Conservation (phyloP, 2,888 invertebrate species). For the Napeogenes sylphis region DNA sequence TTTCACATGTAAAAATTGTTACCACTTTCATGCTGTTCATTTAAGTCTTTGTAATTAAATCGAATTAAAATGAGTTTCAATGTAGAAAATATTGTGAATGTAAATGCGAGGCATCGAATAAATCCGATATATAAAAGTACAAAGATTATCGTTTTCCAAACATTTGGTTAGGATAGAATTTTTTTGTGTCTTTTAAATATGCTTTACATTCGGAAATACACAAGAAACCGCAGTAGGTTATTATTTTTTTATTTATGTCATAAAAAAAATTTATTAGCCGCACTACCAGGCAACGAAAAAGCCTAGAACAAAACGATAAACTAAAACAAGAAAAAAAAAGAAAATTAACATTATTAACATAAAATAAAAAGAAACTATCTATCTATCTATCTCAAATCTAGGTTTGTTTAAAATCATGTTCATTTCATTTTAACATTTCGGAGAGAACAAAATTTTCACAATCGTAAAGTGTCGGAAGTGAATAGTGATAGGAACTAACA, state of each 20-base stretch:
- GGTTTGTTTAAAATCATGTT: neutral
- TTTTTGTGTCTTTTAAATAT: neutral
- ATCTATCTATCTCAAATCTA: no score
- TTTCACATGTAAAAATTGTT: neutral
- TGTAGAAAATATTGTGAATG: neutral
- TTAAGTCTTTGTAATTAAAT: neutral
- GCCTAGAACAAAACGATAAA: no score
- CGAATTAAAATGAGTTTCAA: neutral
- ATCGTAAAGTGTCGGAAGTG: slow-evolving; percentile 7
- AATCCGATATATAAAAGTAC: neutral
- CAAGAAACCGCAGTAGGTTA: no score
- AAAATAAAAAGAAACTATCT: no score
- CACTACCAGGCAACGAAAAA: no score
- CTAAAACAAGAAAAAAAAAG: no score
- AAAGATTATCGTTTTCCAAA: neutral
- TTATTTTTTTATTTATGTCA: no score
- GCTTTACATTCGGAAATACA: no score
- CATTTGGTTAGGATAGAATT: neutral
- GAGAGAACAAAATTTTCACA: slow-evolving; percentile 4
- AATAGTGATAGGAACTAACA: neutral
- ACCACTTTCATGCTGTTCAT: neutral
- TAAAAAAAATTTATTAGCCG: no score
- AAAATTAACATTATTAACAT: no score
- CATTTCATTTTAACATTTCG: slow-evolving; percentile 1
- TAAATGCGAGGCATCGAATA: neutral